A percentile compares a stretch with the other conserved stretches of the same genome.
These are phyloP conservation scores for Tenebrosternarchus preto DNA, from an alignment of 2,113 vertebrate species.

Conservation along the genomic window DNA sequence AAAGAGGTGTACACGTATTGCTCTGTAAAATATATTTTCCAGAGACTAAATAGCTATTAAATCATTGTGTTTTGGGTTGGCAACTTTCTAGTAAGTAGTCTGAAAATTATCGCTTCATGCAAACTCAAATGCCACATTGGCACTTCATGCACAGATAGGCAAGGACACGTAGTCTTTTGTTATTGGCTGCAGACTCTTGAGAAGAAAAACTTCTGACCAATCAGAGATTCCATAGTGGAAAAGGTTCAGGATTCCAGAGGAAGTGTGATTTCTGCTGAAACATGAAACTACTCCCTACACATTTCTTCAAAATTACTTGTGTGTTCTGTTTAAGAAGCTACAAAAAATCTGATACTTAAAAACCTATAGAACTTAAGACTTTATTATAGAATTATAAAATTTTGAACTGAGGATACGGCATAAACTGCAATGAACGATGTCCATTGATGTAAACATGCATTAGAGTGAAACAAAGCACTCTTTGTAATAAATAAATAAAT, in stretches of 20 bases:
- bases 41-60: not conserved
- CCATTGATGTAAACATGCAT: not conserved
- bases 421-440: not conserved
- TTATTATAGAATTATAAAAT: too few relatives aligned
- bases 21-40: not conserved
- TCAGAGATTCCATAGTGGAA: constrained; percentile 60
- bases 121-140: constrained; percentile 39
- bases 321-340: not conserved
- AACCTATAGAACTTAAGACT: too few relatives aligned
- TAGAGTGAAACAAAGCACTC: not conserved
- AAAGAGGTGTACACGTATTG: not conserved
- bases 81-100: not conserved
- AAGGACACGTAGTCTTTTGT: constrained; percentile 45
- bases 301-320: not conserved
- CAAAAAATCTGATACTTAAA: not conserved
- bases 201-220: constrained; percentile 47
- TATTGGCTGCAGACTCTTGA: constrained; percentile 52
- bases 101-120: not conserved
- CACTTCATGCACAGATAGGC: constrained; percentile 37
- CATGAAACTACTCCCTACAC: constrained; percentile 39
- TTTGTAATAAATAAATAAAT: not conserved
- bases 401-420: too few relatives aligned
- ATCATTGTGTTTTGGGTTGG: not conserved
- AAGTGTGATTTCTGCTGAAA: constrained; percentile 36
- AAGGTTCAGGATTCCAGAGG: constrained; percentile 34